These are phyloP conservation scores for Tamandua tetradactyla DNA, from an alignment of 2,797 vertebrate genomes.

Conservation along the genomic window DNA sequence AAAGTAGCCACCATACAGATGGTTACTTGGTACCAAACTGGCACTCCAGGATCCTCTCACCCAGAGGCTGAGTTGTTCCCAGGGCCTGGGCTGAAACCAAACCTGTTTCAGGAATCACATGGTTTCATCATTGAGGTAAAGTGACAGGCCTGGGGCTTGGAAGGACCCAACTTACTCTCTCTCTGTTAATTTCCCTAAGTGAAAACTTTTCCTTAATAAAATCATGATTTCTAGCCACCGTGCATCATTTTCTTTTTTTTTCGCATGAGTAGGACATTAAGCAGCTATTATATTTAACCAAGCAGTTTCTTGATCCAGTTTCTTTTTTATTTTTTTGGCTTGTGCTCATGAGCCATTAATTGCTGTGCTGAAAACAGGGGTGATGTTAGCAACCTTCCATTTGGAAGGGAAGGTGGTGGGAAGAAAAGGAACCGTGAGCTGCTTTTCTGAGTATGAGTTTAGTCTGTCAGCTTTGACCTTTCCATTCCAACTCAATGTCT, in stretches of 20 bases:
- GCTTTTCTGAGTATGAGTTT: slow-evolving; percentile 30
- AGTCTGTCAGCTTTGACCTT: slow-evolving; percentile 72
- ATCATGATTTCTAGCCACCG: not conserved
- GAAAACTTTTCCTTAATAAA: not conserved
- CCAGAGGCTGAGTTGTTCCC: not conserved
- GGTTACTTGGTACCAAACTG: not conserved
- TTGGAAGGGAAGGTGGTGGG: not conserved
- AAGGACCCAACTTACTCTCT: not conserved
- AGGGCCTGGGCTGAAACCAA: not conserved
- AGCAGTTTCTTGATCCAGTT: not conserved
- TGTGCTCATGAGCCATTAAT: not conserved
- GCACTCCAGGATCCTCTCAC: not conserved
- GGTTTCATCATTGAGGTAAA: not conserved
- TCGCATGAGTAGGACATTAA: not conserved
- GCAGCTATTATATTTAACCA: not conserved
- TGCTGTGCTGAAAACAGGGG: not conserved
- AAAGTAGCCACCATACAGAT: rapidly evolving
- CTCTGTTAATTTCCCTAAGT: not conserved
- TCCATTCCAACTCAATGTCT: slow-evolving; percentile 27
- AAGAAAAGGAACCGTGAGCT: not conserved
- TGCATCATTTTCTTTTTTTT: not conserved
- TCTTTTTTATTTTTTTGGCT: not conserved
- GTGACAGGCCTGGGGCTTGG: not conserved
- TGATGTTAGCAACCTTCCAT: not conserved
- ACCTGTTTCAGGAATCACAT: not conserved